Evolutionary conservation across 2,797 vertebrate species (phyloP), one percentile per base, ranked within the genome.

Genomic region (Acanthis flammea): DNA sequence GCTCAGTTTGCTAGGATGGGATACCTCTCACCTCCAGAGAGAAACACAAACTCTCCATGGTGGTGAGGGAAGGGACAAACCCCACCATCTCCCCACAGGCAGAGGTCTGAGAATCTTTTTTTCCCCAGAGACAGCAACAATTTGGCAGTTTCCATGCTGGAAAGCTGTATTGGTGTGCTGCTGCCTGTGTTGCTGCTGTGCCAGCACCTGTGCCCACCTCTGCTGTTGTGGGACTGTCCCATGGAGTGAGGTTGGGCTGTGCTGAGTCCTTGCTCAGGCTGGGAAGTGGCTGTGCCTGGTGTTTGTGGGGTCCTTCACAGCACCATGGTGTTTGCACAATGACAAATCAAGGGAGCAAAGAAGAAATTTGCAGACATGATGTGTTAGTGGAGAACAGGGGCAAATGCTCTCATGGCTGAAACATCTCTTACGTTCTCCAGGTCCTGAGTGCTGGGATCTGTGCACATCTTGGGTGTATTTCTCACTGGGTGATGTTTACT

Each of bases 361-460:
- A 58, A 66, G 35, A 12, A 65, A 11, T 14, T 31, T 1, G 6
- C 41, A 66, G 15, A 76, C 41, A 19, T 0, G 0, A 18, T 1
- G 0, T 48, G 15, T n/a, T 61, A 57, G 33, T 14, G 37, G 37
- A 77, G 61, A 76, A 10, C 27, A 57, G 53, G 17, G 8, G 6
- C 22, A 31, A 63, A 37, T 42, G 21, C n/a, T 57, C 9, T 45
- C 41, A 12, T 16, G 57, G 27, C 45, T 80, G 45, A 67, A 82
- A 63, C 31, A 63, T 5, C 11, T 89, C 24, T 77, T 6, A 3
- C n/a, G 15, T 70, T 60, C 42, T 70, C 31, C 35, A n/a, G 7
- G 45, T 72, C 6, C 63, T 58, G 31, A 78, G 67, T 39, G 50
- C 30, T 31, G 57, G 28, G 23, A 54, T 70, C 24, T 74, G 61